phyloP scores from a whole-genome alignment of 2,888 invertebrate species.

The Thysanoteuthis rhombus region DNA sequence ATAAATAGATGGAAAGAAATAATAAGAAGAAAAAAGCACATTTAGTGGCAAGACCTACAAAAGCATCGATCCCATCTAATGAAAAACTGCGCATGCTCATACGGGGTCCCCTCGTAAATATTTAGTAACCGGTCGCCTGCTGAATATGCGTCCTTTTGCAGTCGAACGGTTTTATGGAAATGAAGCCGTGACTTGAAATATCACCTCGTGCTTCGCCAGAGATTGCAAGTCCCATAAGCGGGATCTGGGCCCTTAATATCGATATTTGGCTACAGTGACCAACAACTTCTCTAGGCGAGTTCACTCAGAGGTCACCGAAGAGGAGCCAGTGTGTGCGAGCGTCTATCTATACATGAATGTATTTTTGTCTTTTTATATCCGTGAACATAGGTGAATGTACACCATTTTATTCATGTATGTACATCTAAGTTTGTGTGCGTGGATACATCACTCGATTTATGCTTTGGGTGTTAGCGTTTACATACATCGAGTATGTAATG shows the following conservation, averaged over 20 bases:
- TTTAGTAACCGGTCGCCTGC: neutral
- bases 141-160: neutral
- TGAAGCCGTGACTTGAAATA: neutral
- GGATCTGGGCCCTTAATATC: neutral
- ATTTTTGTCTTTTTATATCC: too few species aligned
- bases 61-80: neutral
- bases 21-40: too few species aligned
- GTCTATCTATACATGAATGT: too few species aligned
- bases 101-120: neutral
- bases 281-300: neutral
- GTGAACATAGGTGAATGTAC: too few species aligned
- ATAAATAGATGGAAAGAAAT: too few species aligned
- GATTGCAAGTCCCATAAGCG: neutral
- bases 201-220: neutral
- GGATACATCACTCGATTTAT: too few species aligned
- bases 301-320: neutral
- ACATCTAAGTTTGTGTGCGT: too few species aligned
- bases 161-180: neutral
- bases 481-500: too few species aligned
- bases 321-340: too few species aligned
- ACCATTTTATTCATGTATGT: too few species aligned
- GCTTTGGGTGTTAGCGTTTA: too few species aligned
- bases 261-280: neutral
- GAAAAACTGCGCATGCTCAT: neutral
- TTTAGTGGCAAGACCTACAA: neutral